These are phyloP conservation scores for Tetraneura akinire DNA, from an alignment of 1,140 invertebrate genomes.

Conservation along the genomic window DNA sequence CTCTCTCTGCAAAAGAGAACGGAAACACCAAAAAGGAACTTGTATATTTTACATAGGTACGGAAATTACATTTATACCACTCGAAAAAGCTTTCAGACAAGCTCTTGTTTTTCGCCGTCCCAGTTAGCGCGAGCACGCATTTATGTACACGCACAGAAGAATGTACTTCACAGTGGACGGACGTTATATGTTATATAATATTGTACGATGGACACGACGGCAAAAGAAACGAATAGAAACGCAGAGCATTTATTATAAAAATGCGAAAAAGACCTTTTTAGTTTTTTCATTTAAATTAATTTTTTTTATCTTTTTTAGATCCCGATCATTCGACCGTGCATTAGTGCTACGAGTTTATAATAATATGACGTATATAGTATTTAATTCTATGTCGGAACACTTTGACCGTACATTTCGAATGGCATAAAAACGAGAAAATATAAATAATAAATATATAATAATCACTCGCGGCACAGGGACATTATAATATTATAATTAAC, in stretches of 20 bases:
- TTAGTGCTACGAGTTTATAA: neutral
- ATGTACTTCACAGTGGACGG: no score
- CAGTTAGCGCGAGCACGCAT: neutral
- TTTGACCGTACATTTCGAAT: constrained; percentile 7
- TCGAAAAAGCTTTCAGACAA: constrained; percentile 44
- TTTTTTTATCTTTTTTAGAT: no score
- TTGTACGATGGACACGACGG: neutral
- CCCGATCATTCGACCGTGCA: constrained; percentile 33
- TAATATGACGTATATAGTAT: neutral
- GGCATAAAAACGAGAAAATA: neutral
- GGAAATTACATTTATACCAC: neutral
- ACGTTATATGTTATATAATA: neutral
- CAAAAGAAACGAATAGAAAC: neutral
- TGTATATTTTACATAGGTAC: no score
- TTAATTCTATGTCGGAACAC: neutral
- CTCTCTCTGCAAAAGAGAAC: neutral
- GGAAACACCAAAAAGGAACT: constrained; percentile 13
- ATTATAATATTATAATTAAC: constrained; percentile 29
- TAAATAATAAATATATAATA: constrained; percentile 16
- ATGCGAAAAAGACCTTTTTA: neutral
- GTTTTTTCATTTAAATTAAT: no score
- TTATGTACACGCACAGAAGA: no score
- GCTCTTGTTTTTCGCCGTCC: constrained; percentile 24
- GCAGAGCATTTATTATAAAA: no score
- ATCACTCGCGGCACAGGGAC: constrained; percentile 18